Percentiles rank a stretch among this genome's conserved stretches.
These are phyloP conservation scores for Exocentrus adspersus DNA, from an alignment of 2,888 invertebrate genomes.

Conservation along the genomic window DNA sequence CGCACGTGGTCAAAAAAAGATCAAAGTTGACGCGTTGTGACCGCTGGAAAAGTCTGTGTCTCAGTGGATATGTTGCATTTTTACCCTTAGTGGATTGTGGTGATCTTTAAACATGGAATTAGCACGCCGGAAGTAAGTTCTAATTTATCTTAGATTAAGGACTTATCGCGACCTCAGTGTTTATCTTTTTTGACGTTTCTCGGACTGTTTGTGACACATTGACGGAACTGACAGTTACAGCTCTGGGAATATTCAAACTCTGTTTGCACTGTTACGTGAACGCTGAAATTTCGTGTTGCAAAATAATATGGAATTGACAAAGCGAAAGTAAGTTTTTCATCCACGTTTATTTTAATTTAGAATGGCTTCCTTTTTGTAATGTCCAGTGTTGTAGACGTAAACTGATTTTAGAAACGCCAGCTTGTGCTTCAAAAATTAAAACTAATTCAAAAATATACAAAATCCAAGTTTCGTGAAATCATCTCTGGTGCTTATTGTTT, in stretches of 20 bases:
- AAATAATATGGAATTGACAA: slow-evolving; percentile 21
- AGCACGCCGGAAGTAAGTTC: slow-evolving; percentile 19
- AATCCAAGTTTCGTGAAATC: too few species aligned
- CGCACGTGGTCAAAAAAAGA: slow-evolving; percentile 14
- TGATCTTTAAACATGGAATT: slow-evolving; percentile 13
- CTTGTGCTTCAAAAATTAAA: too few species aligned
- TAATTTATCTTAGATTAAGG: slow-evolving; percentile 1
- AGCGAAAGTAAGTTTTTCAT: slow-evolving; percentile 27
- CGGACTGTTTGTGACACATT: slow-evolving; percentile 16
- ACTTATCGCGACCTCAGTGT: neutral
- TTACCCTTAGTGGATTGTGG: slow-evolving; percentile 18
- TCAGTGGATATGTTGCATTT: slow-evolving; percentile 4
- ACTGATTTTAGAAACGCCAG: too few species aligned
- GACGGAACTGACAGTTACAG: slow-evolving; percentile 15
- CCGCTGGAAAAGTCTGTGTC: slow-evolving; percentile 1
- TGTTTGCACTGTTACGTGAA: neutral
- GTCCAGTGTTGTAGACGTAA: neutral
- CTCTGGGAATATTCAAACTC: neutral
- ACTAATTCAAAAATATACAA: too few species aligned
- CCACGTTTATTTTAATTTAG: neutral
- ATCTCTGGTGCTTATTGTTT: too few species aligned
- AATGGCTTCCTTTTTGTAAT: neutral
- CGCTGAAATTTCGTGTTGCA: slow-evolving; percentile 5
- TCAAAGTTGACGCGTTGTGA: slow-evolving; percentile 22
- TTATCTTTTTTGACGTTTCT: neutral